These are phyloP conservation scores for Nudaria mundana DNA, from an alignment of 2,888 invertebrate genomes.

Conservation along the genomic window DNA sequence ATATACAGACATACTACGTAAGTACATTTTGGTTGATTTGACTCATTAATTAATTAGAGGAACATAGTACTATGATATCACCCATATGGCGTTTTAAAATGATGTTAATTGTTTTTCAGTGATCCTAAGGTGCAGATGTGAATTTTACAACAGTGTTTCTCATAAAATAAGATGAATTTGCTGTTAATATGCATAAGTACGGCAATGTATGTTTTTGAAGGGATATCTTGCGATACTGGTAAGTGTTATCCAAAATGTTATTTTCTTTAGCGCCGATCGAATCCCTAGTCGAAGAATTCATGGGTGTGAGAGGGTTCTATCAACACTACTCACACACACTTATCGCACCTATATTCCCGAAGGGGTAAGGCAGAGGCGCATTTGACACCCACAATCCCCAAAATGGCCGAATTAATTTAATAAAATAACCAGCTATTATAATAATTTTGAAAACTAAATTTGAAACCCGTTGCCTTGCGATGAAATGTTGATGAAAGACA, in stretches of 20 bases:
- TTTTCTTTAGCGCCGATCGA: no score
- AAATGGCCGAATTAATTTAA: no score
- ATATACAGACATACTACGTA: slow-evolving; percentile 41
- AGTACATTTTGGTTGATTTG: slow-evolving; percentile 53
- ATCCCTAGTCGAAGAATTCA: no score
- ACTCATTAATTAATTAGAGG: slow-evolving; percentile 57
- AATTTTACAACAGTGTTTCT: slow-evolving; percentile 32
- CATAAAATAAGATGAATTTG: slow-evolving; percentile 28
- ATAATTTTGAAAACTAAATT: no score
- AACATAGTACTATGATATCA: slow-evolving; percentile 58
- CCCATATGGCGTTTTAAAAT: slow-evolving; percentile 42
- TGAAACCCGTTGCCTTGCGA: no score
- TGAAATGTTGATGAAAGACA: no score
- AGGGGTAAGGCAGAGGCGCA: no score
- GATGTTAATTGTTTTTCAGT: slow-evolving; percentile 49
- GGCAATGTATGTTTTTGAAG: slow-evolving; percentile 29
- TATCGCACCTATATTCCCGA: no score
- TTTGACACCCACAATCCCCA: no score
- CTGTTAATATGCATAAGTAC: slow-evolving; percentile 30
- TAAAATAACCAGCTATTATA: no score
- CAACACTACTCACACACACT: no score
- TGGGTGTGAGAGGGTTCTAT: no score
- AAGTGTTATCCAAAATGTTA: slow-evolving; percentile 4
- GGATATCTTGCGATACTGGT: slow-evolving; percentile 22
- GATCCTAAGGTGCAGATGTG: slow-evolving; percentile 49